phyloP scores from a whole-genome alignment of 2,888 invertebrate genomes.

The Pseudococcus viburni region DNA sequence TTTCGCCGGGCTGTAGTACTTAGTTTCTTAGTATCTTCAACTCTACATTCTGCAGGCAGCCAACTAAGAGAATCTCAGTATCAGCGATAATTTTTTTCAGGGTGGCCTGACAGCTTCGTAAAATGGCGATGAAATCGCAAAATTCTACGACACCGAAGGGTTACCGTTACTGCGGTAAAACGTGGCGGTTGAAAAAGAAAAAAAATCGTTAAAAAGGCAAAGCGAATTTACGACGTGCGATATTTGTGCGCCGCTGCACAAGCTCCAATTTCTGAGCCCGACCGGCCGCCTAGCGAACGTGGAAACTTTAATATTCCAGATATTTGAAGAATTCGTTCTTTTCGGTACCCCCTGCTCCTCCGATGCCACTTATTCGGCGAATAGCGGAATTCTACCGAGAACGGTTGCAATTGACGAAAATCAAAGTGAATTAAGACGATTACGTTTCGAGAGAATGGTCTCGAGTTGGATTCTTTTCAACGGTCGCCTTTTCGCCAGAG shows the following conservation, averaged over 20 bases:
- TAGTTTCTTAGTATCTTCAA: too few species aligned
- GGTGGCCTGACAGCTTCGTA: neutral
- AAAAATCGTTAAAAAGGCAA: constrained; percentile 17
- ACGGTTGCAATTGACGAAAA: neutral
- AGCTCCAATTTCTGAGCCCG: neutral
- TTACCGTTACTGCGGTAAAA: neutral
- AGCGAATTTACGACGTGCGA: constrained; percentile 20
- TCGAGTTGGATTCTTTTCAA: neutral
- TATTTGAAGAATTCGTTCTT: neutral
- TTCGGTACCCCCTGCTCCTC: neutral
- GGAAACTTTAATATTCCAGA: neutral
- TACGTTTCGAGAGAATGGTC: neutral
- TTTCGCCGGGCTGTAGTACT: too few species aligned
- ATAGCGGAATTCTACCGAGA: neutral
- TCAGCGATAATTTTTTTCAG: too few species aligned
- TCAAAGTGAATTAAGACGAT: constrained; percentile 9
- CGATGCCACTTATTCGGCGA: neutral
- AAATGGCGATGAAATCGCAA: neutral
- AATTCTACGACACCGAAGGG: neutral
- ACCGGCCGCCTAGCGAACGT: neutral
- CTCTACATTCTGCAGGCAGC: too few species aligned
- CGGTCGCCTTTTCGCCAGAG: too few species aligned
- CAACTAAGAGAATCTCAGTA: too few species aligned
- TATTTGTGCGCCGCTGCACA: constrained; percentile 41
- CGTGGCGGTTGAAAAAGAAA: neutral